These are phyloP conservation scores for Temnothorax ravouxi DNA, from an alignment of 2,888 invertebrate genomes.

Conservation along the genomic window DNA sequence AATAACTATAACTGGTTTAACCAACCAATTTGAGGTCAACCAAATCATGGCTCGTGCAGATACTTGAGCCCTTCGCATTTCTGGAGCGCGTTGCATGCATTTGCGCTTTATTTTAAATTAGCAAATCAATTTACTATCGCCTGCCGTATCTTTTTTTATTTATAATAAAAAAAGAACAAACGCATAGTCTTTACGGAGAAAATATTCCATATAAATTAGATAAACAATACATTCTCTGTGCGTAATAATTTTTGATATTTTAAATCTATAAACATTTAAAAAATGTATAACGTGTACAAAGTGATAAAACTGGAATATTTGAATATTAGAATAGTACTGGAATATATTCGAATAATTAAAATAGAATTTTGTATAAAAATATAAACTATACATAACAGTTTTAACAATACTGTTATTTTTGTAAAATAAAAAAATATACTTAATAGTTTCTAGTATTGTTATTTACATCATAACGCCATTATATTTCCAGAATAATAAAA, in stretches of 20 bases:
- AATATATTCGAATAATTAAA: too few species aligned
- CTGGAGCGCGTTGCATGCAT: neutral
- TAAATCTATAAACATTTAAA: neutral
- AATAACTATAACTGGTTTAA: constrained; percentile 12
- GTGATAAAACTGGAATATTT: neutral
- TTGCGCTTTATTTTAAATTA: neutral
- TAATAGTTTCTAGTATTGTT: neutral
- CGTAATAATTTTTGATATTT: neutral
- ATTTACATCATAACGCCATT: neutral
- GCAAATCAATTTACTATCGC: neutral
- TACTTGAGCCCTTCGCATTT: neutral
- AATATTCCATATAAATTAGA: neutral
- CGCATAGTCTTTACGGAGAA: neutral
- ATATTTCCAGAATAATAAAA: neutral
- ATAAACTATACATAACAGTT: neutral
- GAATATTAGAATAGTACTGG: too few species aligned
- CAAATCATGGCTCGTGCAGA: neutral
- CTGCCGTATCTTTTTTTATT: neutral
- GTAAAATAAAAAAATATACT: neutral
- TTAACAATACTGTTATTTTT: neutral
- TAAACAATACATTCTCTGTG: neutral
- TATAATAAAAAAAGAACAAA: neutral
- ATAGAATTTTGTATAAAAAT: neutral
- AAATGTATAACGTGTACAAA: neutral
- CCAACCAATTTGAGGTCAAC: constrained; percentile 18